Conservation (phyloP, 2,888 invertebrate genomes). For the Andrena bucephala region DNA sequence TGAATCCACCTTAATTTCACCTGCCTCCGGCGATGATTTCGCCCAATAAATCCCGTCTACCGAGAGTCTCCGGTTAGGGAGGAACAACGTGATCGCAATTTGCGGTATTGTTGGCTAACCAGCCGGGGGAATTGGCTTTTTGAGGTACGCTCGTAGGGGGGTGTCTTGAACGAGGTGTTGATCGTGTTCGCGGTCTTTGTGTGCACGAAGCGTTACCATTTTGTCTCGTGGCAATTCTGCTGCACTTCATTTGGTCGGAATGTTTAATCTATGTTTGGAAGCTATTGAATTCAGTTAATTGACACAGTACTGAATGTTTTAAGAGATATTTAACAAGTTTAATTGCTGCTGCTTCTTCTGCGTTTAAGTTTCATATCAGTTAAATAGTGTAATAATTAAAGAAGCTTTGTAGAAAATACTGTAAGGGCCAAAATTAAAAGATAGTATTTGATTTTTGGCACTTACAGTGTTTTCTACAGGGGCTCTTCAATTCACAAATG, state of each 20-base stretch:
- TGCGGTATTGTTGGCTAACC: constrained; percentile 45
- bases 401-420: no score
- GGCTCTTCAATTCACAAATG: no score
- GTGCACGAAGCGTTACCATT: not conserved
- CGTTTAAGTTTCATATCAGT: no score
- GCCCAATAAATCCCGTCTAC: constrained; percentile 55
- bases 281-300: no score
- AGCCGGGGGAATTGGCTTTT: constrained; percentile 38
- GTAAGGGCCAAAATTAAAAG: no score
- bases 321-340: no score
- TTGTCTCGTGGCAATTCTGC: not conserved
- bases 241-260: not conserved
- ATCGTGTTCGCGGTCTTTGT: constrained; percentile 7
- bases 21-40: constrained; percentile 55
- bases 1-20: constrained; percentile 63
- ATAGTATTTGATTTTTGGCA: no score
- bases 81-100: constrained; percentile 54
- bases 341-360: no score
- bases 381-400: no score
- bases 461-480: no score
- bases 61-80: constrained; percentile 9
- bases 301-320: no score
- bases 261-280: no score
- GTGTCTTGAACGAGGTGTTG: constrained; percentile 11
- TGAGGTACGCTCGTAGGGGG: not conserved